A percentile compares a stretch with the other conserved stretches of the same genome.
These are phyloP conservation scores for Danionella cerebrum DNA, from an alignment of 2,113 vertebrate species.

Conservation along the genomic window DNA sequence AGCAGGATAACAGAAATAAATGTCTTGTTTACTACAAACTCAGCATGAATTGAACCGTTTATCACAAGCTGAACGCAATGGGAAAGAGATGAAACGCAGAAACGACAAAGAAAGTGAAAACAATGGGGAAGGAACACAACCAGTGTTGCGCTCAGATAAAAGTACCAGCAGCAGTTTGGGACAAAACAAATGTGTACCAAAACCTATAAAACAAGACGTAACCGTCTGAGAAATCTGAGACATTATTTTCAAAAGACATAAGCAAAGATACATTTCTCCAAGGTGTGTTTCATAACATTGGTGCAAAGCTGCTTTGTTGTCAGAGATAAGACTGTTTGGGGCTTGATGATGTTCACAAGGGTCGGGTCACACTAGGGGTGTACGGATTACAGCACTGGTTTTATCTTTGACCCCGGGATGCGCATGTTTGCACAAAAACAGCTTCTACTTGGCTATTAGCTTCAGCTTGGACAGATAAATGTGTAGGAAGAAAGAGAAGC, in stretches of 20 bases:
- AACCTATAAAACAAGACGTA: neutral
- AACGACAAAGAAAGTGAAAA: conserved; percentile 6
- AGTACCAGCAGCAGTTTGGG: neutral
- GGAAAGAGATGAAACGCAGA: neutral
- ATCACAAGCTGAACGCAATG: neutral
- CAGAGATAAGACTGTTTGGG: neutral
- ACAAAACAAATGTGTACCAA: conserved; percentile 3
- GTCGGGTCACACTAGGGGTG: neutral
- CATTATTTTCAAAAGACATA: neutral
- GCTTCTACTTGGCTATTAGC: neutral
- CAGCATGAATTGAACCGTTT: conserved; percentile 15
- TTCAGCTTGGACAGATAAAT: conserved; percentile 14
- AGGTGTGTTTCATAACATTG: neutral
- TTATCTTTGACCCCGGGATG: neutral
- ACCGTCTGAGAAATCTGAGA: neutral
- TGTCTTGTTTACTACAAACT: conserved; percentile 27
- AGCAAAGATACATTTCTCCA: neutral
- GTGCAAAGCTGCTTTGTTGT: neutral
- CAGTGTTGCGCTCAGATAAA: neutral
- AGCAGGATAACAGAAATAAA: conserved; percentile 10
- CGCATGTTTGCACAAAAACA: neutral
- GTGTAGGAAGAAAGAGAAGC: conserved; percentile 20
- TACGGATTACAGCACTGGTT: neutral
- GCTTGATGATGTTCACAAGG: neutral
- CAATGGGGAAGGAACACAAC: neutral